Evolutionary conservation across 2,113 vertebrate species (phyloP), one percentile per base, ranked within the genome.

Genomic region (Psittacara wagleri): DNA sequence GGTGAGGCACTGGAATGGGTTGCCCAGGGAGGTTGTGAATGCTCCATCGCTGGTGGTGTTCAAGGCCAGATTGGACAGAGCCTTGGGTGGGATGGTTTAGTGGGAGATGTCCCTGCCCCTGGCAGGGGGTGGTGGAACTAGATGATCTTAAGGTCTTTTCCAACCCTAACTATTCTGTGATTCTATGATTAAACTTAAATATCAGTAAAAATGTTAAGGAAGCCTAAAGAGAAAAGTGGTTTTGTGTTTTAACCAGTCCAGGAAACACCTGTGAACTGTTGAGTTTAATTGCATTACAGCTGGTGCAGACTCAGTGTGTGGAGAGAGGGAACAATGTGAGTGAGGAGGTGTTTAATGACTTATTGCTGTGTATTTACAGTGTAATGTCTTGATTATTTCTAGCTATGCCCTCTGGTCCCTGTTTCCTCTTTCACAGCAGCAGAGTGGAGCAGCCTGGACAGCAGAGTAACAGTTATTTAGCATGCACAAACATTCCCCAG

Each of bases 251-350:
- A 94, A 90, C 52, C 11, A 43, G 79, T 96, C 90, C 33, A 85
- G 16, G 69, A 88, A 95, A 92, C 83, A 92, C 81, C 81, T 97
- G 86, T 79, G 91, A 97, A 64, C 73, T 77, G 37, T 57, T 95
- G 86, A 78, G 68, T 92, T 95, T 94, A 96, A 88, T 68, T 88
- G 88, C 64, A 35, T 80, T 96, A 83, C 51, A 95, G 44, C 78
- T 95, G 92, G 48, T 63, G 59, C 20, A 54, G 63, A 24, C n/a
- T 83, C 11, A 91, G 15, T 76, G 59, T 29, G 61, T 73, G 55
- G 13, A 75, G 33, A 55, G 43, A 39, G 29, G 24, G 24, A 67
- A 48, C 76, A 86, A 75, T 20, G 6, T 52, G 31, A 70, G 41
- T 48, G 35, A 88, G 57, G 27, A 86, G 46, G 7, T 59, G 28